Conservation (phyloP, 2,113 vertebrate genomes). For the Sialia sialis region DNA sequence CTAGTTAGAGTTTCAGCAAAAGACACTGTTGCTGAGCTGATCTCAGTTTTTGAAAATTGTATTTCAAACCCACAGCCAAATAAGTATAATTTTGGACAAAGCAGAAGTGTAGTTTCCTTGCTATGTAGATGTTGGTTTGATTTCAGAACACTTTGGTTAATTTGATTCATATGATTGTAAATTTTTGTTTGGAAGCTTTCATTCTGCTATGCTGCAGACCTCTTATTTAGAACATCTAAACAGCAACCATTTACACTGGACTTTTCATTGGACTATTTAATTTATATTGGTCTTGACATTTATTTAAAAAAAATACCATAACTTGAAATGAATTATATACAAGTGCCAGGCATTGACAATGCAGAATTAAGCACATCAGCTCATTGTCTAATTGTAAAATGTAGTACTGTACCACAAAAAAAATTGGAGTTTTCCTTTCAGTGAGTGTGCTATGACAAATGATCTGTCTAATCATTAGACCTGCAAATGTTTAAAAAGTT, state of each 20-base stretch:
- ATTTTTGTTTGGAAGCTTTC: neutral
- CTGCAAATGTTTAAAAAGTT: neutral
- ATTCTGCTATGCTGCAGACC: neutral
- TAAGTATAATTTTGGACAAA: neutral
- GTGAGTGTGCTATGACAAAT: neutral
- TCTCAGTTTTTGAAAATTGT: slow-evolving; percentile 35
- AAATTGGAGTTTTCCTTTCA: neutral
- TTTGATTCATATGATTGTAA: neutral
- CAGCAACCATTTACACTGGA: neutral
- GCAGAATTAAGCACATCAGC: neutral
- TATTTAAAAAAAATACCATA: neutral
- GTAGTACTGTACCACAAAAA: neutral
- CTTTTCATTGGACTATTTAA: neutral
- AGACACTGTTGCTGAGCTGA: slow-evolving; percentile 6
- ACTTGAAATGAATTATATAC: neutral
- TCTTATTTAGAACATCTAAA: neutral
- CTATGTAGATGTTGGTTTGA: neutral
- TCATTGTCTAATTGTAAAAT: neutral
- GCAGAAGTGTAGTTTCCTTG: neutral
- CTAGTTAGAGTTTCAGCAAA: slow-evolving; percentile 13
- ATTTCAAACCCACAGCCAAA: neutral
- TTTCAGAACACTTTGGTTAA: neutral
- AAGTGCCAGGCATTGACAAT: neutral
- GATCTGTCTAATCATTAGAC: neutral
- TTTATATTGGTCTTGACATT: neutral